Base-by-base conservation (phyloP, 1,140 invertebrate species). In the Drosophila erecta region DNA sequence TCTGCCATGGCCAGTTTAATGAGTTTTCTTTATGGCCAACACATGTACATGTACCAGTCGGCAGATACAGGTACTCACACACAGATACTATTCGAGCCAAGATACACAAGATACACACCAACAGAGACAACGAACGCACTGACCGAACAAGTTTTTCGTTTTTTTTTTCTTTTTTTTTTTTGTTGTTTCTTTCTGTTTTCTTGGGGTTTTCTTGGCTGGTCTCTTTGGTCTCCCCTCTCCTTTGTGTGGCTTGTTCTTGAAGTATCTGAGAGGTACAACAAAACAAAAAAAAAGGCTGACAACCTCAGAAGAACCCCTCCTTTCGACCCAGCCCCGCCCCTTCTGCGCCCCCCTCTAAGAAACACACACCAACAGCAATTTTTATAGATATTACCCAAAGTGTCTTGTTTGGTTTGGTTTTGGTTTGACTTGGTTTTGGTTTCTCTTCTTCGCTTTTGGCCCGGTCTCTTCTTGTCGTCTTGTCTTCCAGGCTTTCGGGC, bases 1-100 rank as follows among this genome's bases (percentile, higher is more conserved):
- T 56, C 67, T 79, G 60, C 79, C 64, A 50, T 78, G 75, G 84
- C 66, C 73, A 77, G 79, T 89, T 87, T 89, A 87, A 87, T 87
- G 84, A 90, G 80, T 87, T 87, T 87, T 87, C 84, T 89, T 87
- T 89, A 87, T 87, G 84, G 76, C 84, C 79, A 79, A 58, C 50
- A 57, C 24, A 46, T 46, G 44, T 24, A 24, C 44, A 24, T 10
- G n/a, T 17, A 22, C 6, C 11, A 22, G 15, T 15, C 22, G 30
- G 49, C 22, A 70, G 50, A 61, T 54, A 54, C 56, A 71, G 49
- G 55, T 56, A 62, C 37, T 30, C 33, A 46, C 14, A 76, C 35
- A 57, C 38, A 53, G 17, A 35, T 43, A 66, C 40, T 43, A 38
- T 76, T 76, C 27, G 47, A 46, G 24, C 53, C 49, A 35, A 50